Evolutionary conservation across 2,797 vertebrate species (phyloP).

Genomic region (Chromobotia macracanthus): DNA sequence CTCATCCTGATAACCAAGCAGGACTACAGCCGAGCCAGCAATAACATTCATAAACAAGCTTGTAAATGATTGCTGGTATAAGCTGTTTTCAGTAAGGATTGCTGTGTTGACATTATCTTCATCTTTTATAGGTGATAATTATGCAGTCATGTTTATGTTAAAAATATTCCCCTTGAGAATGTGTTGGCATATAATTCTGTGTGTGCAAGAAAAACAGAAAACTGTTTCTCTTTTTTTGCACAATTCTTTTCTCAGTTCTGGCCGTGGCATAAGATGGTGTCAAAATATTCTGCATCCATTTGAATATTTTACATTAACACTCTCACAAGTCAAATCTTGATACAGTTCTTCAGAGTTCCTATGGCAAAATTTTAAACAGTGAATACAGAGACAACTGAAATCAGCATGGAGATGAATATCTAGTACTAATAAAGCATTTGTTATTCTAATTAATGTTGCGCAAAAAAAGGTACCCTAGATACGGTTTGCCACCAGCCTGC

Average conservation of each 20-base stretch:
- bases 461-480: conserved; percentile 42
- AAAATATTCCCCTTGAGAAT: conserved; percentile 23
- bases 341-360: conserved; percentile 35
- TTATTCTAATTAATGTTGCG: conserved; percentile 57
- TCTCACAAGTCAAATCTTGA: conserved; percentile 46
- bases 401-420: conserved; percentile 60
- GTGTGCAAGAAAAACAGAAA: conserved; percentile 23
- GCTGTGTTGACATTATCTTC: neutral
- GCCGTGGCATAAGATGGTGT: conserved; percentile 5
- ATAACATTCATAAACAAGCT: neutral
- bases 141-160: conserved; percentile 28
- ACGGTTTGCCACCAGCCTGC: conserved; percentile 25
- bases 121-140: conserved; percentile 13
- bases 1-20: neutral
- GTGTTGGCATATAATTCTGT: conserved; percentile 11
- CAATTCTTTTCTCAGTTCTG: conserved; percentile 7
- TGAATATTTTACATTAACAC: conserved; percentile 53
- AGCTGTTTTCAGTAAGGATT: conserved; percentile 10
- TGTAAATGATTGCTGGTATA: neutral
- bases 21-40: neutral
- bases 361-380: conserved; percentile 34
- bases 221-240: conserved; percentile 2
- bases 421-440: conserved; percentile 53
- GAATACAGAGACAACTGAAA: conserved; percentile 47
- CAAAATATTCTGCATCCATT: conserved; percentile 43